Evolutionary conservation across 2,113 vertebrate genomes (phyloP).

Genomic region (Fukomys damarensis): DNA sequence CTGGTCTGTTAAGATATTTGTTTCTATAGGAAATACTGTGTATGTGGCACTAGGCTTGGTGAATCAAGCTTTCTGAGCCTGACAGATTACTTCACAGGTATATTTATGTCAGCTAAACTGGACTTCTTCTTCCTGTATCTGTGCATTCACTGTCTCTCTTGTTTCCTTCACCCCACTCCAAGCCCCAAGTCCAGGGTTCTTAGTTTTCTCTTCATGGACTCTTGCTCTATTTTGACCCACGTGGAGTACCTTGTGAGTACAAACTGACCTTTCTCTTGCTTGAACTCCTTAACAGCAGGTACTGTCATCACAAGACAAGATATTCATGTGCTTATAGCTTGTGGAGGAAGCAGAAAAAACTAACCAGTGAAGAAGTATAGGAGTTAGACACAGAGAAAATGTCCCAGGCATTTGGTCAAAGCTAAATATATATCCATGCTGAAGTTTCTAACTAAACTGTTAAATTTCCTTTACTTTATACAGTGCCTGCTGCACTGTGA

Average conservation of each 20-base stretch:
- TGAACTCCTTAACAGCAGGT: neutral
- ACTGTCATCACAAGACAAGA: neutral
- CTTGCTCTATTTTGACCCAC: neutral
- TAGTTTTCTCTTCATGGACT: neutral
- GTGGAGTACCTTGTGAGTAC: neutral
- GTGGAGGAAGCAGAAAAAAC: neutral
- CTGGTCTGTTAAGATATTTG: neutral
- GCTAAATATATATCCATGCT: neutral
- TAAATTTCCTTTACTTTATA: neutral
- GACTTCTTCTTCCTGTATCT: conserved; percentile 13
- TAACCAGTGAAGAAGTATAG: neutral
- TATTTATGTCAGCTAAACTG: neutral
- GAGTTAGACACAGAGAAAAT: neutral
- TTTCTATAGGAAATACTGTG: conserved; percentile 58
- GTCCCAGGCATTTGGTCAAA: neutral
- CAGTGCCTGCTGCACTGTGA: neutral
- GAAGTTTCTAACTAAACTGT: neutral
- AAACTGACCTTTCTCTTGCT: neutral
- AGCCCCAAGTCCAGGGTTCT: neutral
- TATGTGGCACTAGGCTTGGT: neutral
- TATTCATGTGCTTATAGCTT: neutral
- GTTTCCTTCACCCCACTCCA: neutral
- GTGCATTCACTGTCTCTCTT: conserved; percentile 21
- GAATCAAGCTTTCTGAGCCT: neutral
- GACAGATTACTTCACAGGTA: neutral